phyloP scores from a whole-genome alignment of 1,140 invertebrate genomes.

The Solenopsis invicta region DNA sequence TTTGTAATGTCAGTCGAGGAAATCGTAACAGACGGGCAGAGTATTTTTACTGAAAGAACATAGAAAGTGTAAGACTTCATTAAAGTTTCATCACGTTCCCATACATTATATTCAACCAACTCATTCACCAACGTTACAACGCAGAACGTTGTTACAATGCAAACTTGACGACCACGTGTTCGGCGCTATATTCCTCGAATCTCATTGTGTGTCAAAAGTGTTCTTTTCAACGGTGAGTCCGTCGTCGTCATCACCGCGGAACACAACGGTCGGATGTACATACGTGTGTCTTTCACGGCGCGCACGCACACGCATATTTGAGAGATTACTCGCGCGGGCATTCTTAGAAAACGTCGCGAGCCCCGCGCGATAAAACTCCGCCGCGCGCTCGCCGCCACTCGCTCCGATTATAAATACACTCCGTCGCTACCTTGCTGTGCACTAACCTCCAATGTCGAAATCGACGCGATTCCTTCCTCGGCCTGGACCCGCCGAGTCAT shows the following conservation, averaged over 20 bases:
- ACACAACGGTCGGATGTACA: no score
- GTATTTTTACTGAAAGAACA: no score
- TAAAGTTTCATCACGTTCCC: conserved; percentile 21
- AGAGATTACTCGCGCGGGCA: conserved; percentile 24
- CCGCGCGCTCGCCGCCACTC: background rate
- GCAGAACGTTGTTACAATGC: background rate
- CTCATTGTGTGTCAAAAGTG: background rate
- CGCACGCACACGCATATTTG: background rate
- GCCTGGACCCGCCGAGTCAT: conserved; percentile 9
- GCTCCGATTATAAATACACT: conserved; percentile 48
- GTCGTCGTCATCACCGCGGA: no score
- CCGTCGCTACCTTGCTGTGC: background rate
- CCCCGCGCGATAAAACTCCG: background rate
- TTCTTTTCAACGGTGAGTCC: background rate
- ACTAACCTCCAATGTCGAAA: conserved; percentile 57
- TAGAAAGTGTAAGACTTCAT: background rate
- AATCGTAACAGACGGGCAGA: no score
- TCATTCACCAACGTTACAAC: background rate
- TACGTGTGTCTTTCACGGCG: background rate
- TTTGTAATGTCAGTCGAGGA: no score
- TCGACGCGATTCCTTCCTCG: conserved; percentile 26
- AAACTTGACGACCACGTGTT: background rate
- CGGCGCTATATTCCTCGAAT: background rate
- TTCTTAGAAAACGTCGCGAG: conserved; percentile 33
- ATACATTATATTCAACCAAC: background rate